These are phyloP conservation scores for Characodon lateralis DNA, from an alignment of 2,797 vertebrate species.

Conservation along the genomic window DNA sequence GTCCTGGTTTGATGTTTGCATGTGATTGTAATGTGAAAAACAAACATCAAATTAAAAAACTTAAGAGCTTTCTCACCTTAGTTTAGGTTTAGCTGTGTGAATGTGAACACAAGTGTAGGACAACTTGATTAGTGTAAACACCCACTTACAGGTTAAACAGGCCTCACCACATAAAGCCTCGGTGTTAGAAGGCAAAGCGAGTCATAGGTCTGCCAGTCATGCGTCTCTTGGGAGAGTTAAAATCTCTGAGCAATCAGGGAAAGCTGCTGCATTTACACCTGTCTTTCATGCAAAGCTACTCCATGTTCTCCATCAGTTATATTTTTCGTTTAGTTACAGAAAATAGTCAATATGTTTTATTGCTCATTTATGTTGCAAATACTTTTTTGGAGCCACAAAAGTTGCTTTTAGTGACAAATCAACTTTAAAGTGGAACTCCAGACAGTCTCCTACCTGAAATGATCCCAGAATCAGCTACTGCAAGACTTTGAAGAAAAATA, in stretches of 20 bases:
- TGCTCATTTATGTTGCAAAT: not conserved
- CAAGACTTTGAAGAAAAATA: too few relatives aligned
- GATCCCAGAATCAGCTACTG: not conserved
- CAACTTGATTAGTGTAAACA: constrained; percentile 39
- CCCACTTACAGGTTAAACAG: constrained; percentile 47
- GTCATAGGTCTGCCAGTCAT: constrained; percentile 16
- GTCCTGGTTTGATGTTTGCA: not conserved
- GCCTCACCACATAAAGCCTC: constrained; percentile 17
- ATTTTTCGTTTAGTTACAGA: not conserved
- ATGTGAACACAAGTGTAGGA: constrained; percentile 2
- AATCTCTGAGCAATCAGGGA: constrained; percentile 14
- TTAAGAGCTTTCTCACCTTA: too few relatives aligned
- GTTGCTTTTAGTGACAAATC: not conserved
- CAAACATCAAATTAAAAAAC: too few relatives aligned
- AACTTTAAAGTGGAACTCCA: not conserved
- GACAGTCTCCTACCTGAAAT: not conserved
- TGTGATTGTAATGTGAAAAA: not conserved
- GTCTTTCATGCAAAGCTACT: not conserved
- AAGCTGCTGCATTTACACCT: constrained; percentile 10
- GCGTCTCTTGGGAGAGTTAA: not conserved
- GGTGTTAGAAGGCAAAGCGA: constrained; percentile 9
- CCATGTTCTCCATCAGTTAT: not conserved
- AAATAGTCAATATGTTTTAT: not conserved
- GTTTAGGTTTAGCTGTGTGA: constrained; percentile 1
- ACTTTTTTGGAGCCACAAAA: not conserved